A percentile compares a stretch with the other conserved stretches of the same genome.
Evolutionary conservation across 2,797 vertebrate species (phyloP).

Genomic region (Monodelphis domestica): DNA sequence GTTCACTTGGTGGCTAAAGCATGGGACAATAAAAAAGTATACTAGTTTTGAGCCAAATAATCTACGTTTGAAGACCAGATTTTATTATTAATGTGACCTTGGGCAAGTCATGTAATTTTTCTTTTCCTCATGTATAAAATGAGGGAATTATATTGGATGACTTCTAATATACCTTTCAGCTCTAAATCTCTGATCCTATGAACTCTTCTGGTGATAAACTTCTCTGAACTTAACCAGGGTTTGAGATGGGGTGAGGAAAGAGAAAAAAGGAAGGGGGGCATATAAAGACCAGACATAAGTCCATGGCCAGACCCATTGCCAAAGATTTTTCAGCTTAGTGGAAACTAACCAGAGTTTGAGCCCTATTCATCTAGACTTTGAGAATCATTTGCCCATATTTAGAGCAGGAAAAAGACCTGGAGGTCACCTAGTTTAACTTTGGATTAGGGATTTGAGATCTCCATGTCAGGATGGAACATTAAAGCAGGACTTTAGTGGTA

Average conservation of each 20-base stretch:
- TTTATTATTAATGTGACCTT: neutral
- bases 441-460: neutral
- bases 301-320: neutral
- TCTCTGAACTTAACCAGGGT: neutral
- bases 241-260: neutral
- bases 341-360: neutral
- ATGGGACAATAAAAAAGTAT: neutral
- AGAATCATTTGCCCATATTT: neutral
- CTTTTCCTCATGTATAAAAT: too few species aligned
- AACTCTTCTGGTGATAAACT: neutral
- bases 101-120: too few species aligned
- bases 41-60: neutral
- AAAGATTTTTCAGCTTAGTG: neutral
- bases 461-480: neutral
- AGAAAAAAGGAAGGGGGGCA: neutral
- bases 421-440: neutral
- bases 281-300: neutral
- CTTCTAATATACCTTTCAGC: neutral
- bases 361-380: neutral
- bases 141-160: too few species aligned
- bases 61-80: neutral
- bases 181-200: neutral
- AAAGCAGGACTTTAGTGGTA: neutral
- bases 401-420: neutral
- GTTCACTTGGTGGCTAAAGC: neutral